A percentile compares a stretch with the other conserved stretches of the same genome.
Conservation (phyloP, 2,888 invertebrate species). For the Drosophila histrio region DNA sequence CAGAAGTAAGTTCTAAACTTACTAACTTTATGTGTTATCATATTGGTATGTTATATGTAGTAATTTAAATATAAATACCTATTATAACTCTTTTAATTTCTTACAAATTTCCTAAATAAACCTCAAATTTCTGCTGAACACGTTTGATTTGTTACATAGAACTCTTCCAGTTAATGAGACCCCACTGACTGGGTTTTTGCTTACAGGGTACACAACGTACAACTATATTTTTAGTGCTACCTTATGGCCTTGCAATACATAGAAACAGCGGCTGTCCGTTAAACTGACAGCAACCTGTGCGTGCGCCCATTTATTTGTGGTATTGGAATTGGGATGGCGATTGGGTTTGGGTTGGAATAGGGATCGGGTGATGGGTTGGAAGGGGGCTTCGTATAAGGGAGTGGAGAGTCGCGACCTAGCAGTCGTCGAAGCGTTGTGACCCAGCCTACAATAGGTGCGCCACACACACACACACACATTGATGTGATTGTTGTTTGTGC, state of each 20-base stretch:
- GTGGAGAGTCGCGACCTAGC: conserved; percentile 35
- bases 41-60: too few species aligned
- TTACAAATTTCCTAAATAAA: too few species aligned
- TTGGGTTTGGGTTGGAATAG: conserved; percentile 17
- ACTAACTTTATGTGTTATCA: too few species aligned
- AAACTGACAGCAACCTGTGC: conserved; percentile 51
- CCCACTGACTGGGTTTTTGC: not conserved
- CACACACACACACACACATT: conserved; percentile 3
- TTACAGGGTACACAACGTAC: conserved; percentile 26
- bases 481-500: conserved; percentile 7
- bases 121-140: too few species aligned
- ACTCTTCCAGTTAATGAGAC: not conserved
- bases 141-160: not conserved
- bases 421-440: conserved; percentile 39
- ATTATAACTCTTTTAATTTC: too few species aligned
- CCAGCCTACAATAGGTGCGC: conserved; percentile 48
- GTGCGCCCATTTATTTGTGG: conserved; percentile 41
- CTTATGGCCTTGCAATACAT: conserved; percentile 49
- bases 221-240: conserved; percentile 29
- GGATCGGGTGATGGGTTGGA: conserved; percentile 1
- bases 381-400: conserved; percentile 28
- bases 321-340: conserved; percentile 29
- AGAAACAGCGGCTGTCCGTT: conserved; percentile 20
- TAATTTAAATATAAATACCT: too few species aligned
- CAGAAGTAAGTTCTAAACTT: too few species aligned